Conservation (phyloP, 2,888 invertebrate genomes). For the Tetrapedia diversipes region DNA sequence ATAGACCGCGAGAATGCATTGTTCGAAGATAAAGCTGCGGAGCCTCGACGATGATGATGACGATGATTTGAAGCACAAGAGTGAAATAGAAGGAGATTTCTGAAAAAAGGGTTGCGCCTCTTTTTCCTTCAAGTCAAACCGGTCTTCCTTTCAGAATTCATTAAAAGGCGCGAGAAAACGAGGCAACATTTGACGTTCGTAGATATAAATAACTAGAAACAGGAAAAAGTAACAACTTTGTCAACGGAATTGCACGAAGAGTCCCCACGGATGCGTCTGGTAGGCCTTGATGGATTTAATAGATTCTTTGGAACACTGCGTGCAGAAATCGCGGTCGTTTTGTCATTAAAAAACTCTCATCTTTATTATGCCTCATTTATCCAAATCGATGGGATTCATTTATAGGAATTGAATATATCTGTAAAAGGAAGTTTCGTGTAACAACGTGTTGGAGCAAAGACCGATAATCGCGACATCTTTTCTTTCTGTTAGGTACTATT, state of each 20-base stretch:
- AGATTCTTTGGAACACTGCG: constrained; percentile 1
- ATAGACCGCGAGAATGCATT: constrained; percentile 63
- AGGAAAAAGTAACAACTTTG: background rate
- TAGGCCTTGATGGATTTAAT: constrained; percentile 3
- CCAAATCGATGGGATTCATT: no score
- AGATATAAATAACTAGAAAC: constrained; percentile 2
- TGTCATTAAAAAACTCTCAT: constrained; percentile 3
- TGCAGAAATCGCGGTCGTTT: constrained; percentile 16
- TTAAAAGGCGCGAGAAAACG: constrained; percentile 33
- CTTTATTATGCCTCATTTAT: no score
- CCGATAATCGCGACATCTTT: no score
- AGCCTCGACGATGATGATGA: constrained; percentile 29
- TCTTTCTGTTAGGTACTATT: no score
- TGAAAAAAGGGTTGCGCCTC: constrained; percentile 52
- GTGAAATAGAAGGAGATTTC: constrained; percentile 34
- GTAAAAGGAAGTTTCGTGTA: no score
- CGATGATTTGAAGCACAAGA: constrained; percentile 50
- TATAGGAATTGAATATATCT: background rate
- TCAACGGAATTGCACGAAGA: constrained; percentile 1
- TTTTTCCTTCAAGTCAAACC: constrained; percentile 22
- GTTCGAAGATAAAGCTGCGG: constrained; percentile 20
- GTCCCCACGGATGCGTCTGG: background rate
- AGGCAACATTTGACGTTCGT: background rate
- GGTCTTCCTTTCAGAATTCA: constrained; percentile 34
- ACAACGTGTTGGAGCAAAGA: no score